Base-by-base conservation (phyloP, 92 coral and sea anemone species). In the Porites cylindrica region DNA sequence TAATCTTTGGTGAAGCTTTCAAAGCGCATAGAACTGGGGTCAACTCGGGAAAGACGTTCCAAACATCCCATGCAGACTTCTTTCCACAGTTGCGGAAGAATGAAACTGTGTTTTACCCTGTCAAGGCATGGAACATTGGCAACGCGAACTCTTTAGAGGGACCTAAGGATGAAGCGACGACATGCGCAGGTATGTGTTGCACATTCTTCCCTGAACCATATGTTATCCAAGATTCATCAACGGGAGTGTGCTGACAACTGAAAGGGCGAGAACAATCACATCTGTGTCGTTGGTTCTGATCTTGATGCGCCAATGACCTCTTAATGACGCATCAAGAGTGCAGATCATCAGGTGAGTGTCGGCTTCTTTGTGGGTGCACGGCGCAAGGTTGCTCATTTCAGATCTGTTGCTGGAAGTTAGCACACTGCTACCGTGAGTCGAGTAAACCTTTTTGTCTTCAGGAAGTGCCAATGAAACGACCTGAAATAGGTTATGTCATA, bases 271-370 rank as follows among this genome's bases (percentile, higher is more conserved):
- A 47, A 88, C 89, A 59, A 91, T 85, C 51, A 93, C 96, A 72
- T 93, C 96, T 51, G 92, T 91, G 79, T 93, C 94, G 47, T 89
- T 92, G 83, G 52, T 89, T 80, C 91, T 63, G 13, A 89, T 92
- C 80, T 29, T 78, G 54, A 92, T 93, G 24, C 78, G 73, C 12
- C 77, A 82, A 76, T 77, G 82, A 24, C 94, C 94, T 56, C 86
- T 66, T 50, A 16, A 60, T 17, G 86, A 14, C n/a, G 93, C 93
- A 89, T 87, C 90, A 50, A 63, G 76, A 10, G 85, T 93, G 69
- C 89, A 91, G 53, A 90, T 51, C 91, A 93, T 86, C 14, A 93
- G 75, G 75, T 91, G 89, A 13, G 94, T 94, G 88, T 91, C 94
- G 20, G 93, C 90, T 78, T 87, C 91, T 83, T 86, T 91, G 51